These are phyloP conservation scores for Engystomops pustulosus DNA, from an alignment of 2,113 vertebrate species.

Conservation along the genomic window DNA sequence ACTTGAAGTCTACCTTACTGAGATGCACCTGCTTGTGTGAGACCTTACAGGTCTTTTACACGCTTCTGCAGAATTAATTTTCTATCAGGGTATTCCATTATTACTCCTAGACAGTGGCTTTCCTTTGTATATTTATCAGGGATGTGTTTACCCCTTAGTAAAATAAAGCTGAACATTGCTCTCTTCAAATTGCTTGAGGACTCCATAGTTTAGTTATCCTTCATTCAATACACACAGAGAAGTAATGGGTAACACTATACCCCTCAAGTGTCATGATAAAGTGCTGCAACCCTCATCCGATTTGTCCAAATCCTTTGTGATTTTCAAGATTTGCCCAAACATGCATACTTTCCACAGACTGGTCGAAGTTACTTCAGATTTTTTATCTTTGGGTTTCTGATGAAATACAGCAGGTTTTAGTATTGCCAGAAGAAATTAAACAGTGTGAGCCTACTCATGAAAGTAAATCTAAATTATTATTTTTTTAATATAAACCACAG, in stretches of 20 bases:
- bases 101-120: neutral
- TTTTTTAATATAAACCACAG: slow-evolving; percentile 73
- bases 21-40: neutral
- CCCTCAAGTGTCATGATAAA: neutral
- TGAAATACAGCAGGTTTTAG: slow-evolving; percentile 79
- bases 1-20: slow-evolving; percentile 31
- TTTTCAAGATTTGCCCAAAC: neutral
- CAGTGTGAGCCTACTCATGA: slow-evolving; percentile 77
- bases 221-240: too few species aligned
- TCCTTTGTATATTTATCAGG: neutral
- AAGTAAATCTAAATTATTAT: slow-evolving; percentile 82
- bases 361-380: neutral
- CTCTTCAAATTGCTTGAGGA: too few species aligned
- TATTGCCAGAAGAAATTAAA: slow-evolving; percentile 79
- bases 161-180: too few species aligned
- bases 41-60: neutral
- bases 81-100: neutral
- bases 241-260: too few species aligned
- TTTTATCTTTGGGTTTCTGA: neutral
- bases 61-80: neutral
- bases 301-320: neutral
- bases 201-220: too few species aligned
- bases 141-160: too few species aligned
- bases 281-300: neutral
- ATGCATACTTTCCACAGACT: neutral